Evolutionary conservation across 2,888 invertebrate species (phyloP), one percentile per base, ranked within the genome.

Genomic region (Drosophila neutralis): DNA sequence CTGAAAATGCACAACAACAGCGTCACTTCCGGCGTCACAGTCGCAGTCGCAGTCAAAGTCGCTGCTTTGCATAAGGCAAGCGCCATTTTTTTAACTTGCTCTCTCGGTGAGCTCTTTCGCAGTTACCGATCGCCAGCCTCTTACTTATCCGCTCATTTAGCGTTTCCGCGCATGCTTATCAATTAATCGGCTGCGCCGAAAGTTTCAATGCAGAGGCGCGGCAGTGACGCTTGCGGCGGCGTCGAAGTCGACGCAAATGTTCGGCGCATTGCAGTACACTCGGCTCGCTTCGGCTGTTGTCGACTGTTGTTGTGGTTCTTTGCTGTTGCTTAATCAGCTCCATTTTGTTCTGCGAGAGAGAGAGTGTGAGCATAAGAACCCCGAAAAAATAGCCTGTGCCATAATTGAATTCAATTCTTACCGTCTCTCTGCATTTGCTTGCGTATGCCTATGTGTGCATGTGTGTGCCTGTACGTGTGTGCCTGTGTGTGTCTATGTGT

Each of bases 361-460:
- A 52, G 73, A 56, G 49, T 52, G 40, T 56, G 67, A 77, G 71
- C 67, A 66, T 65, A 71, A 64, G 62, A 66, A 56, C 58, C 52
- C 60, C 64, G 38, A 70, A 66, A 82, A 61, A 45, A 65, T 58
- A 72, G 73, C 86, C 81, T 85, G 65, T 80, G 80, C 78, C 74
- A 78, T 82, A 75, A 76, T 87, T 77, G 72, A 76, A 75, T 89
- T 83, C 74, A 83, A 76, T 87, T 73, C 73, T 69, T 77, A 74
- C 76, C 69, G 79, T 65, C 73, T 83, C 69, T 74, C 65, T 35
- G 66, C 62, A 63, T 73, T 57, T 48, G 29, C 35, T 49, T 33
- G 48, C 63, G 60, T 68, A 33, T 56, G 54, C 53, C 29, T 58
- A 45, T 60, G 56, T 49, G n/a, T 63, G 51, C 77, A 10, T 10